A percentile compares a stretch with the other conserved stretches of the same genome.
phyloP scores from a whole-genome alignment of 2,888 invertebrate species.

The Melinopterus prodromus region DNA sequence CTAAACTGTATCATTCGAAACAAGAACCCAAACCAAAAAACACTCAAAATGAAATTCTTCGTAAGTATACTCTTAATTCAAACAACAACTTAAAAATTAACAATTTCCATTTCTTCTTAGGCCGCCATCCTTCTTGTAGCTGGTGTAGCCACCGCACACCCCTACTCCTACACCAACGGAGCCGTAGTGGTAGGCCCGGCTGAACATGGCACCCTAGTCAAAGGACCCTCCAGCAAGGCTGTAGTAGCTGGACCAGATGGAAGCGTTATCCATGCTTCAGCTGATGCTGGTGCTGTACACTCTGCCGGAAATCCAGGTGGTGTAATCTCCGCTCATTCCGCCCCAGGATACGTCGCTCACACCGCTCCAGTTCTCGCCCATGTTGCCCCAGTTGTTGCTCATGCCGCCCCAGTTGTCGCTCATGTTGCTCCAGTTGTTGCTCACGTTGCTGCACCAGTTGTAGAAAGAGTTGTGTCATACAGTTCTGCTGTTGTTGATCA shows the following conservation, averaged over 20 bases:
- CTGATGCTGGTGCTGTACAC: constrained; percentile 23
- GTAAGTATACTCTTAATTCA: not conserved
- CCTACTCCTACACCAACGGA: constrained; percentile 50
- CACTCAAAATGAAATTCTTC: not conserved
- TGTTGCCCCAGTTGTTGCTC: constrained; percentile 25
- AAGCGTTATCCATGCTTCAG: constrained; percentile 60
- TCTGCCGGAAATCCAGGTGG: constrained; percentile 24
- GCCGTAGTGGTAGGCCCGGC: constrained; percentile 44
- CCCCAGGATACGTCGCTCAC: constrained; percentile 17
- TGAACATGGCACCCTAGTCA: constrained; percentile 50
- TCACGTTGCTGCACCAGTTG: constrained; percentile 27
- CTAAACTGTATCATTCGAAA: not conserved
- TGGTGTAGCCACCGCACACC: constrained; percentile 45
- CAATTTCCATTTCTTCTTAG: constrained; percentile 32
- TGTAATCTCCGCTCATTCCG: constrained; percentile 14
- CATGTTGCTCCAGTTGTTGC: constrained; percentile 49
- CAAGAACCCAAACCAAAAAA: not conserved
- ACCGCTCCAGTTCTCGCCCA: constrained; percentile 20
- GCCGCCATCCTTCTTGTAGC: constrained; percentile 47
- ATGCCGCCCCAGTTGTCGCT: constrained; percentile 34
- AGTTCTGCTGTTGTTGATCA: constrained; percentile 22
- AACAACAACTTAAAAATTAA: not conserved
- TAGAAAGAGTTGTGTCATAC: constrained; percentile 33
- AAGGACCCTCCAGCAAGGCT: constrained; percentile 52
- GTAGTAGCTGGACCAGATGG: constrained; percentile 55